Evolutionary conservation across 2,113 vertebrate species (phyloP).

Genomic region (Syrmaticus mikado): DNA sequence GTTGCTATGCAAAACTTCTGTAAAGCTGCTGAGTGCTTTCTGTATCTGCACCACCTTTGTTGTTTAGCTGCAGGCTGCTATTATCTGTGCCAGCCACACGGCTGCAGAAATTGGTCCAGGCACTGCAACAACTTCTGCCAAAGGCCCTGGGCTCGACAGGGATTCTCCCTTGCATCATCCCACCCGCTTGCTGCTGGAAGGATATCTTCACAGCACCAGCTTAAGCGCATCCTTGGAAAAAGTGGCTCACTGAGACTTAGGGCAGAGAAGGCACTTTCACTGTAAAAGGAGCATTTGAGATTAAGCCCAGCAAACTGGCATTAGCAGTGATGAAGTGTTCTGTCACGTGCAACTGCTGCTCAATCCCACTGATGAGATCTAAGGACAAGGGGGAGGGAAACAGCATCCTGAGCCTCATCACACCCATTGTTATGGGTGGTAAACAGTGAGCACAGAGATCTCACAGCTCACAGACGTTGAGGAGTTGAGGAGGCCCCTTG

Average conservation of each 20-base stretch:
- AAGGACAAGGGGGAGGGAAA: background rate
- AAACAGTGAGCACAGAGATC: background rate
- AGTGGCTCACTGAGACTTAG: background rate
- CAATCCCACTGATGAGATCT: background rate
- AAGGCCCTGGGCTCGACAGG: background rate
- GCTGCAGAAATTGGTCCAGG: background rate
- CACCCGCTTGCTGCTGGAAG: accelerated
- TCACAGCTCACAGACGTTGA: background rate
- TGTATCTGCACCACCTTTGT: background rate
- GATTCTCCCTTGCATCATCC: background rate
- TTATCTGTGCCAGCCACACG: background rate
- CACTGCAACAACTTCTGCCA: background rate
- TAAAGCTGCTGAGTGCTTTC: background rate
- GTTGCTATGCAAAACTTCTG: background rate
- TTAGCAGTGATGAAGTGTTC: background rate
- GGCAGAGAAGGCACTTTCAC: background rate
- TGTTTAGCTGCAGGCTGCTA: background rate
- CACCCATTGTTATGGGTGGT: background rate
- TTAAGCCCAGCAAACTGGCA: background rate
- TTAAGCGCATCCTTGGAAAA: background rate
- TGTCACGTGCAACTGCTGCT: background rate
- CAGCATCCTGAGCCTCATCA: background rate
- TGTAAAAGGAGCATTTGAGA: background rate
- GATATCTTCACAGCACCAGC: background rate
- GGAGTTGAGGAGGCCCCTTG: background rate